Percentiles rank a stretch among this genome's conserved stretches.
Evolutionary conservation across 2,888 invertebrate genomes (phyloP).

Genomic region (Sminthurides aquaticus): DNA sequence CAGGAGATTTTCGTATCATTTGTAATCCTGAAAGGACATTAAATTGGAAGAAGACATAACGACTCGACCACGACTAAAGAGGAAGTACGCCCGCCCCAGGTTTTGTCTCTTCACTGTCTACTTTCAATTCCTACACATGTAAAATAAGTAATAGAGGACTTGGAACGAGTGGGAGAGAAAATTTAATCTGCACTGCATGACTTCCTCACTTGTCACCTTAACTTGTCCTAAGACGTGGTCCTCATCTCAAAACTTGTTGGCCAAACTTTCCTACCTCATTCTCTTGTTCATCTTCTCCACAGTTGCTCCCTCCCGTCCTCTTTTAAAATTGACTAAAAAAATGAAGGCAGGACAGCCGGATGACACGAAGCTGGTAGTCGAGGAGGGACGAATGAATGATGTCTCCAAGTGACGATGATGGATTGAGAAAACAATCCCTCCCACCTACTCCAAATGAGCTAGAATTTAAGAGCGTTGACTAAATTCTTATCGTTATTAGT

Average conservation of each 20-base stretch:
- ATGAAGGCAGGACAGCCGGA: not conserved
- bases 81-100: no score
- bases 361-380: not conserved
- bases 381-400: constrained; percentile 11
- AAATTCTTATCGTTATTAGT: not conserved
- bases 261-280: no score
- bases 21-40: no score
- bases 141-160: no score
- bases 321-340: no score
- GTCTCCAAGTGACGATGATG: constrained; percentile 15
- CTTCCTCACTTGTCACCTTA: not conserved
- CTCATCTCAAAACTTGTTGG: not conserved
- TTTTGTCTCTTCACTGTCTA: not conserved
- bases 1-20: no score
- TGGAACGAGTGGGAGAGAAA: not conserved
- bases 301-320: no score
- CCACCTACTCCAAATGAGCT: not conserved
- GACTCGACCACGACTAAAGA: not conserved
- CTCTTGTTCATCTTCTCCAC: no score
- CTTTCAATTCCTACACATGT: not conserved
- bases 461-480: not conserved
- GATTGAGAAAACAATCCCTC: constrained; percentile 19
- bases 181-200: not conserved
- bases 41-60: not conserved
- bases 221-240: not conserved